Conservation (phyloP, 2,797 vertebrate species). For the Carapus acus region DNA sequence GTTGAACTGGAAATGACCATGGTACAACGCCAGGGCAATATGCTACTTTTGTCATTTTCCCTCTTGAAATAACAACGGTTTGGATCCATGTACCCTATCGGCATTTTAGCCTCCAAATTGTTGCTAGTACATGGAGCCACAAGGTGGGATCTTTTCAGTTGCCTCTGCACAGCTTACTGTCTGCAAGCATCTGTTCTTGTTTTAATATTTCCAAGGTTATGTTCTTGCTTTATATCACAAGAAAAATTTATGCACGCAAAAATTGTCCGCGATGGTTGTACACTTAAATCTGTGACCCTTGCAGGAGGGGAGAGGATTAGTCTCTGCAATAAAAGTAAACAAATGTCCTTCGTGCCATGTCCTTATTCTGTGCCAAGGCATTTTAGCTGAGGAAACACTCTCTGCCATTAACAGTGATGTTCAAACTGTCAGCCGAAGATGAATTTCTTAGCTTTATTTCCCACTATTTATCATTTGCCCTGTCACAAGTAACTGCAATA, state of each 20-base stretch:
- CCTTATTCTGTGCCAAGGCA: background rate
- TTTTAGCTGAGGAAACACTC: slow-evolving; percentile 6
- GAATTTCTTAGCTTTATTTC: too few species aligned
- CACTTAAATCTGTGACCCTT: background rate
- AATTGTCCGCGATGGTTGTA: slow-evolving; percentile 7
- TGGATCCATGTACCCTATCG: slow-evolving; percentile 20
- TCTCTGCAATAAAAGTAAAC: background rate
- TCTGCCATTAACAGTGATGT: background rate
- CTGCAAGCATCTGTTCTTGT: slow-evolving; percentile 26
- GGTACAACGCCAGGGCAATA: too few species aligned
- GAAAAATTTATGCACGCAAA: slow-evolving; percentile 5
- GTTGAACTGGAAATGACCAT: too few species aligned
- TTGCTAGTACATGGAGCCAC: slow-evolving; percentile 24
- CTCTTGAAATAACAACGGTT: slow-evolving; percentile 3
- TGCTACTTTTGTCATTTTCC: too few species aligned
- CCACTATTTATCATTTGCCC: too few species aligned
- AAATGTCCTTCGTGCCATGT: background rate
- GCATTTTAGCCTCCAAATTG: slow-evolving; percentile 20
- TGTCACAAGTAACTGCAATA: too few species aligned
- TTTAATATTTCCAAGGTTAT: slow-evolving; percentile 13
- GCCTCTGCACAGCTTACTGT: slow-evolving; percentile 10
- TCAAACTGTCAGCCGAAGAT: too few species aligned
- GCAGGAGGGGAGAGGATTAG: background rate
- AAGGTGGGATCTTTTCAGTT: slow-evolving; percentile 15
- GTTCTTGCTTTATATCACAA: slow-evolving; percentile 15